Evolutionary conservation across 2,113 vertebrate genomes (phyloP), one percentile per base, ranked within the genome.

Genomic region (Crotophaga sulcirostris): DNA sequence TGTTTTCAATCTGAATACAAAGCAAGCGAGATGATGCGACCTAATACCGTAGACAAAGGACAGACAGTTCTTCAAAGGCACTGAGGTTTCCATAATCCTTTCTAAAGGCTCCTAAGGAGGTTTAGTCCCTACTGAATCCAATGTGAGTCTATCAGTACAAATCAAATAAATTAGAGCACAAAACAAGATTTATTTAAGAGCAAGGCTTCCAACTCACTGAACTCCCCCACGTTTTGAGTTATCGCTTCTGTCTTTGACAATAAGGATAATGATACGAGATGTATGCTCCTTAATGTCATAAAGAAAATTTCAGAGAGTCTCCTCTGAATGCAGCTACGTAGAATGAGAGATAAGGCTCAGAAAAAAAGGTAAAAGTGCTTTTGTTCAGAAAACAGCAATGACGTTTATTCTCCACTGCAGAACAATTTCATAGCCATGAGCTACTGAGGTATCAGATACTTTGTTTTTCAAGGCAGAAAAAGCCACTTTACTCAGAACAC

Each of bases 91-190:
- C 44, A 28, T 78, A 94, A 87, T 89, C 89, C 84, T 76, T 94
- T 67, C 83, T 36, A 77, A 92, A 93, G 76, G 80, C 80, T 96
- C 60, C 94, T 92, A 89, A 93, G 69, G 77, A 95, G 89, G 84
- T 95, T 93, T 92, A 97, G 94, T 75, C 74, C 60, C 68, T 78
- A 2, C 34, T 20, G 80, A 70, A 92, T 77, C 89, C 86, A 42
- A 6, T 1, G 7, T 0, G 6, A 95, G 69, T 84, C 86, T 67
- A 89, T 86, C 91, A 84, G 64, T 3, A 34, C 1, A 14, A 93
- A 94, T 67, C 73, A 90, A 96, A 84, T 78, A 56, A 82, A 90
- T 68, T 4, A 59, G 68, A 95, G 77, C 3, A 47, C 63, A 90
- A 75, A 90, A 40, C 31, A 63, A 81, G 80, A 72, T 84, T 83